A percentile compares a stretch with the other conserved stretches of the same genome.
Evolutionary conservation across 2,888 invertebrate species (phyloP).

Genomic region (Folsomia candida): DNA sequence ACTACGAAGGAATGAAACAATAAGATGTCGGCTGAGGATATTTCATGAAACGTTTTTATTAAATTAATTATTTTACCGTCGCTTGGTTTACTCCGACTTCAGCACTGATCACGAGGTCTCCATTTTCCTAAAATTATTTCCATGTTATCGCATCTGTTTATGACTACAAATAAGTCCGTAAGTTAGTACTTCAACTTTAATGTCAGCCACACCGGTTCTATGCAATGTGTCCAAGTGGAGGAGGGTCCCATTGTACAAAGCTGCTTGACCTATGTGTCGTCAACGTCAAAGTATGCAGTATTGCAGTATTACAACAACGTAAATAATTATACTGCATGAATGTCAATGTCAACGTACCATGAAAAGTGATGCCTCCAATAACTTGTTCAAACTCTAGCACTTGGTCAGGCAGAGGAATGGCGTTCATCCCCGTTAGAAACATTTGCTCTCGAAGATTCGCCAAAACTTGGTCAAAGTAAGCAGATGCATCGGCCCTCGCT

Average conservation of each 20-base stretch:
- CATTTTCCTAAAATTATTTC: conserved; percentile 26
- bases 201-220: conserved; percentile 25
- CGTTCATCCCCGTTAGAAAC: conserved; percentile 26
- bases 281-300: too few relatives aligned
- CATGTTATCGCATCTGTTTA: too few relatives aligned
- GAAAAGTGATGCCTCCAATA: conserved; percentile 40
- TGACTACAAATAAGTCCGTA: too few relatives aligned
- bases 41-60: background rate
- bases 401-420: conserved; percentile 29
- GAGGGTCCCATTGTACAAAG: conserved; percentile 29
- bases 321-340: too few relatives aligned
- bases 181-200: conserved; percentile 4
- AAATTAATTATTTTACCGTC: background rate
- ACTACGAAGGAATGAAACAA: too few relatives aligned
- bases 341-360: too few relatives aligned
- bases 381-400: conserved; percentile 34
- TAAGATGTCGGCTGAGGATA: too few relatives aligned
- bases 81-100: conserved; percentile 36
- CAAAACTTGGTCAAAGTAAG: conserved; percentile 32
- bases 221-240: conserved; percentile 20
- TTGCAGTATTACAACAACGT: too few relatives aligned
- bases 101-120: conserved; percentile 26
- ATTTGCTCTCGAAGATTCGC: conserved; percentile 31
- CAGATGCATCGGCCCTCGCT: background rate
- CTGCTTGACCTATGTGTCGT: conserved; percentile 45